These are phyloP conservation scores for Podilymbus podiceps DNA, from an alignment of 2,113 vertebrate species.

Conservation along the genomic window DNA sequence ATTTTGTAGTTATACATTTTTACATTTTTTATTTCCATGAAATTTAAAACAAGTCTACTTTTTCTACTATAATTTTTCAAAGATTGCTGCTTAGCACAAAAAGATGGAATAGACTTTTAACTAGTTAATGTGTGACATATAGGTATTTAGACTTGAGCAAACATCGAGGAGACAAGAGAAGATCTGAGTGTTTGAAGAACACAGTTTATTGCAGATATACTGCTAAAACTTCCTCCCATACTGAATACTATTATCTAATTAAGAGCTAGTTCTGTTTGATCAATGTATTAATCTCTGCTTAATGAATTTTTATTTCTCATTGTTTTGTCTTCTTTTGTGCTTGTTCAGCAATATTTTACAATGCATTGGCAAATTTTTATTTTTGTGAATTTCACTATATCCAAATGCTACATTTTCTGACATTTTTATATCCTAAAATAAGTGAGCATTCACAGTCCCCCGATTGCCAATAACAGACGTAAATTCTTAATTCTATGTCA, in stretches of 20 bases:
- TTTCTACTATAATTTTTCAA: neutral
- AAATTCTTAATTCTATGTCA: neutral
- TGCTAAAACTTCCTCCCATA: neutral
- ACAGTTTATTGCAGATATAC: neutral
- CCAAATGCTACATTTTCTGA: neutral
- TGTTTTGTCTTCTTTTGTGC: neutral
- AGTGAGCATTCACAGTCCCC: neutral
- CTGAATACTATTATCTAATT: neutral
- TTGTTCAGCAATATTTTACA: neutral
- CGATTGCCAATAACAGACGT: neutral
- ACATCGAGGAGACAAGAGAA: neutral
- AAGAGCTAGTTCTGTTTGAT: neutral
- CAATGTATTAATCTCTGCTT: neutral
- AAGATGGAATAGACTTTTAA: neutral
- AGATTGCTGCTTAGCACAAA: neutral
- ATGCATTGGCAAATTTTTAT: neutral
- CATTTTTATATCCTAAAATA: neutral
- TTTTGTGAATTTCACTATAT: neutral
- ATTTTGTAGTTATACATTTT: neutral
- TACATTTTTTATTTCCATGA: neutral
- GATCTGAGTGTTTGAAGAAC: neutral
- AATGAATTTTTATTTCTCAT: neutral
- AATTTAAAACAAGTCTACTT: neutral
- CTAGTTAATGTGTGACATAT: neutral
- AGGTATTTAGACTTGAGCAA: neutral